Base-by-base conservation (phyloP, 2,113 vertebrate species). In the Podarcis muralis region DNA sequence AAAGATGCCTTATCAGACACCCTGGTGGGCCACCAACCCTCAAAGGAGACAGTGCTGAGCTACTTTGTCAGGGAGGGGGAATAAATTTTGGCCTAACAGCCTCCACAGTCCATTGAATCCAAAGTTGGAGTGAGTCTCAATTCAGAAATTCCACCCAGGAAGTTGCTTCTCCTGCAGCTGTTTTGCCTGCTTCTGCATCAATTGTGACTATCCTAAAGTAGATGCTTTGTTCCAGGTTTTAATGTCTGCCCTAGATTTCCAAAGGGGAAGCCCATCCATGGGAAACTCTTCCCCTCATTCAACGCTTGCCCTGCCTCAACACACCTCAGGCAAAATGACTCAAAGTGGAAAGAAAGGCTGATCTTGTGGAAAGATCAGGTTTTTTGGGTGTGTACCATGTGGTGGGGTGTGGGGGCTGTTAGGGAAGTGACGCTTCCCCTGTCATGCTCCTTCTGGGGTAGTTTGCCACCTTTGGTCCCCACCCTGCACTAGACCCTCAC, bases 91-190 rank as follows among this genome's bases (percentile, higher is more conserved):
- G 79, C n/a, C 13, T 8, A 81, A 35, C 1, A 12, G 25, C 23
- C 23, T 0, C 30, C 78, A 0, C 0, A 0, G 0, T 65, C 84
- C 72, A 81, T 18, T 84, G 53, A 1, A 1, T 1, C 9, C 1
- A 1, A 59, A 9, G 5, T 48, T 0, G 1, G 7, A 0, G 2
- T 87, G 59, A 84, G 81, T 91, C 91, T 71, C 95, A 86, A 92
- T 95, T 94, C 94, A 91, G 1, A 53, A 66, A 37, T 6, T 6
- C 82, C 86, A 13, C 91, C 81, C 88, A 84, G 84, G 87, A 43
- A 72, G 82, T 1, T 74, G 8, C n/a, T 91, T 12, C 1, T 30
- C 13, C 8, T 57, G 77, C 77, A 27, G 3, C 0, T n/a, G 30
- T 27, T 11, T 0, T 22, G 37, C 86, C 81, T 81, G 78, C 20